These are phyloP conservation scores for Hemitrygon akajei DNA, from an alignment of 2,797 vertebrate genomes.

Conservation along the genomic window DNA sequence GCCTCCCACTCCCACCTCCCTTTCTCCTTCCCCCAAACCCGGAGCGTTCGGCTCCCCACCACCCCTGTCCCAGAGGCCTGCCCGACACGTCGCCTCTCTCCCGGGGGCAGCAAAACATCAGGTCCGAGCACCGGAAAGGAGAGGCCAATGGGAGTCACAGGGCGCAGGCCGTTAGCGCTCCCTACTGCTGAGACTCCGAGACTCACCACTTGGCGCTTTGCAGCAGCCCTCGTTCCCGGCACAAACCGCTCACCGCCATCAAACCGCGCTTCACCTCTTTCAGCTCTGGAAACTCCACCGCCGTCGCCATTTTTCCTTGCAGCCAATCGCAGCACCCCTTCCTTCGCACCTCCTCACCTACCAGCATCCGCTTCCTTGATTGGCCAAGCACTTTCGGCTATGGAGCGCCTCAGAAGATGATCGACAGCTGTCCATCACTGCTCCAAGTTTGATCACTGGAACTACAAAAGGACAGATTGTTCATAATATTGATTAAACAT, in stretches of 20 bases:
- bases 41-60: too few relatives aligned
- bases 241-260: constrained; percentile 76
- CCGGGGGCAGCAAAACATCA: too few relatives aligned
- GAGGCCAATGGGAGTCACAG: not conserved
- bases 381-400: not conserved
- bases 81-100: too few relatives aligned
- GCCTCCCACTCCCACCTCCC: too few relatives aligned
- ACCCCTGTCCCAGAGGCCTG: too few relatives aligned
- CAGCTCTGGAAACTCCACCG: constrained; percentile 71
- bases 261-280: constrained; percentile 87
- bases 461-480: not conserved
- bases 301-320: constrained; percentile 54
- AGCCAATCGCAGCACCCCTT: constrained; percentile 28
- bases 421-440: not conserved
- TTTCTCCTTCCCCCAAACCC: too few relatives aligned
- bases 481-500: not conserved
- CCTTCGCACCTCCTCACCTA: not conserved
- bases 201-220: constrained; percentile 91
- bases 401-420: not conserved
- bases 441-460: not conserved
- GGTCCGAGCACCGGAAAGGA: too few relatives aligned
- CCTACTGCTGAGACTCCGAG: too few relatives aligned
- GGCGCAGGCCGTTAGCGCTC: too few relatives aligned
- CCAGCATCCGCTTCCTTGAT: not conserved
- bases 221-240: constrained; percentile 82